phyloP scores from a whole-genome alignment of 2,888 invertebrate genomes.

The Drosophila monieri region DNA sequence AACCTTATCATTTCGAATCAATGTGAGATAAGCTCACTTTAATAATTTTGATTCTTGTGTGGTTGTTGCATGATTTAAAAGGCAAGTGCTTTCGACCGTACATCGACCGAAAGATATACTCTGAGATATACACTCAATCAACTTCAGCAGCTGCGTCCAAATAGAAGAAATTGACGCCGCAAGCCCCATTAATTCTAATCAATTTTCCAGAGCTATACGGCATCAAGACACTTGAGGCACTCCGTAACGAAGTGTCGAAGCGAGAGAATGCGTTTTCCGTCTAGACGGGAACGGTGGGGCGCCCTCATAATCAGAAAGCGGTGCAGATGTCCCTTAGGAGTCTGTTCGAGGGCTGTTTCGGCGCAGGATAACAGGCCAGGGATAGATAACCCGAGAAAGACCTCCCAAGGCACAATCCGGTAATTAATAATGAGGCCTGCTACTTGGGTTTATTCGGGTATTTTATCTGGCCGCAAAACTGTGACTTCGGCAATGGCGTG shows the following conservation, averaged over 20 bases:
- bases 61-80: too few relatives aligned
- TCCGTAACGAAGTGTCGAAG: constrained; percentile 46
- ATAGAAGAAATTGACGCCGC: constrained; percentile 41
- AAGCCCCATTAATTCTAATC: constrained; percentile 74
- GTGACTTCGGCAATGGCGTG: constrained; percentile 25
- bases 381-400: constrained; percentile 31
- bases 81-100: neutral
- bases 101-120: constrained; percentile 31
- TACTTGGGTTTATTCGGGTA: constrained; percentile 7
- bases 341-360: constrained; percentile 23
- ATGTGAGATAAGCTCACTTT: too few relatives aligned
- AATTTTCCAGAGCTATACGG: constrained; percentile 51
- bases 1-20: too few relatives aligned
- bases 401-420: constrained; percentile 35
- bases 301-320: constrained; percentile 42
- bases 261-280: constrained; percentile 19
- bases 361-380: constrained; percentile 14
- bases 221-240: constrained; percentile 49
- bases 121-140: constrained; percentile 39
- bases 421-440: constrained; percentile 35
- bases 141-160: constrained; percentile 16
- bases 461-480: constrained; percentile 54
- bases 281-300: constrained; percentile 43
- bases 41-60: too few relatives aligned
- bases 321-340: constrained; percentile 35